These are phyloP conservation scores for Drosophila mimetica DNA, from an alignment of 2,888 invertebrate species.

Conservation along the genomic window DNA sequence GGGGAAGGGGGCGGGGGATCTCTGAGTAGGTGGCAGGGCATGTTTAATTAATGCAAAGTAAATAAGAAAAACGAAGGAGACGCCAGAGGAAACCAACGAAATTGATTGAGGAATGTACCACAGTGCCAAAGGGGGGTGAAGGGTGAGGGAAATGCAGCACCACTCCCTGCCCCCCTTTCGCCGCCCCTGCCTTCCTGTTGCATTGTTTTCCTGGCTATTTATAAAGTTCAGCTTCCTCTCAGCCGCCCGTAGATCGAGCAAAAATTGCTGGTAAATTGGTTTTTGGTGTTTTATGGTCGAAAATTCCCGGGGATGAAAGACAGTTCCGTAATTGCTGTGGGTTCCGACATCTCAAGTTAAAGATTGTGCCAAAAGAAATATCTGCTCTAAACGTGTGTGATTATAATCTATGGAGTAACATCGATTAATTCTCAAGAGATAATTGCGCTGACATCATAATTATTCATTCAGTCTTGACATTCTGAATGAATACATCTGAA, in stretches of 20 bases:
- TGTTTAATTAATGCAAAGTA: conserved; percentile 80
- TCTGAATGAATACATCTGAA: background rate
- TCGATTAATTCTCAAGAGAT: background rate
- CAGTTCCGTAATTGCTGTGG: conserved; percentile 37
- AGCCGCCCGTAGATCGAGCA: conserved; percentile 67
- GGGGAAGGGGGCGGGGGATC: background rate
- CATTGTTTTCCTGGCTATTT: conserved; percentile 66
- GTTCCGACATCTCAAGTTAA: background rate
- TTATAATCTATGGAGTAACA: background rate
- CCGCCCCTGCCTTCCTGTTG: conserved; percentile 21
- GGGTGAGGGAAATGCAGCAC: conserved; percentile 10
- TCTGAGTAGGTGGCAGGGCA: conserved; percentile 72
- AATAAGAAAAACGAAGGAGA: conserved; percentile 65
- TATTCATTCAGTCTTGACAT: conserved; percentile 22
- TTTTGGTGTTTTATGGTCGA: conserved; percentile 51
- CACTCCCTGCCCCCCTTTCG: background rate
- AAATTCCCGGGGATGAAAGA: conserved; percentile 18
- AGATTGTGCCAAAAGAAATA: background rate
- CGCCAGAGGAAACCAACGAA: conserved; percentile 56
- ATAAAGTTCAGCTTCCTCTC: conserved; percentile 54
- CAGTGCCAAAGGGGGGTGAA: conserved; percentile 39
- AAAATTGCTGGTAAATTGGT: conserved; percentile 78
- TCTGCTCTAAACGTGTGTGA: background rate
- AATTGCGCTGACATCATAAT: conserved; percentile 6
- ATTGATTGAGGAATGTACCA: conserved; percentile 76